Conservation (phyloP, 2,797 vertebrate species). For the Coregonus suidteri region DNA sequence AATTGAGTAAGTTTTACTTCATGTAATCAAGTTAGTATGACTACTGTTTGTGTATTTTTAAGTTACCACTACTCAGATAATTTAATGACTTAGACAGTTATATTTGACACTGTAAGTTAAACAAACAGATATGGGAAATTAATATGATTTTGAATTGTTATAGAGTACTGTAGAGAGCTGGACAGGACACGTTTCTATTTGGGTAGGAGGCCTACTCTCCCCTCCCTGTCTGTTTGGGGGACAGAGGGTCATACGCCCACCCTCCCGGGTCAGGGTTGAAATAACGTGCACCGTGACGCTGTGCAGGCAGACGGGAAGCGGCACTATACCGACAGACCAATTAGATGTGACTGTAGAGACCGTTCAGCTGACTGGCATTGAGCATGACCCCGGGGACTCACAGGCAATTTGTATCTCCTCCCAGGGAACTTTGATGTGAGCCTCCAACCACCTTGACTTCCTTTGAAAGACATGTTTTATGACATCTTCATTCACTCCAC, state of each 20-base stretch:
- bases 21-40: too few relatives aligned
- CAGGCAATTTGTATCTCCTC: constrained; percentile 32
- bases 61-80: too few relatives aligned
- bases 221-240: constrained; percentile 43
- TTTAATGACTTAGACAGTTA: too few relatives aligned
- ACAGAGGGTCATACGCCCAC: constrained; percentile 23
- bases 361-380: constrained; percentile 37
- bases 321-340: constrained; percentile 47
- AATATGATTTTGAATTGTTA: not conserved
- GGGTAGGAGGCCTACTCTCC: too few relatives aligned
- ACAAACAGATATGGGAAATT: too few relatives aligned
- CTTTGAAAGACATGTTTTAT: constrained; percentile 25
- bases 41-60: too few relatives aligned
- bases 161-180: not conserved
- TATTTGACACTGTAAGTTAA: too few relatives aligned
- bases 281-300: constrained; percentile 66
- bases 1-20: too few relatives aligned
- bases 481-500: constrained; percentile 16
- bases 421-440: constrained; percentile 48
- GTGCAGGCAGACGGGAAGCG: constrained; percentile 51
- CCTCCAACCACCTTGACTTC: constrained; percentile 36
- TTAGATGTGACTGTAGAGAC: constrained; percentile 47
- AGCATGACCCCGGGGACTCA: constrained; percentile 41
- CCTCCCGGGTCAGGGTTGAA: constrained; percentile 43
- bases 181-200: not conserved